Conservation (phyloP, 2,888 invertebrate genomes). For the Drosophila diplacantha region DNA sequence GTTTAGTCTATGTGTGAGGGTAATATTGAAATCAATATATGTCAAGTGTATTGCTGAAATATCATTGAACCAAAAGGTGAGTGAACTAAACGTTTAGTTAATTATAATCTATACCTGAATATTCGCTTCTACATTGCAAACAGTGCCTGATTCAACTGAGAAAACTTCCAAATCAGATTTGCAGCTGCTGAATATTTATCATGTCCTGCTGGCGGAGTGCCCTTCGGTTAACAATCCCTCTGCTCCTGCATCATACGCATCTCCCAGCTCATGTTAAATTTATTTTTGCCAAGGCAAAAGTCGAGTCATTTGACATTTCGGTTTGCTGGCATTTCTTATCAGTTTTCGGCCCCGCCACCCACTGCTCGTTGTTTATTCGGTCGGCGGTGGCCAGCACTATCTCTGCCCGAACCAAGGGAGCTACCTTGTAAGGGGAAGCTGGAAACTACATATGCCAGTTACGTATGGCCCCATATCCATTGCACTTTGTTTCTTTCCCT, state of each 20-base stretch:
- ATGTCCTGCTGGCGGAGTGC: conserved; percentile 1
- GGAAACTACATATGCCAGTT: conserved; percentile 32
- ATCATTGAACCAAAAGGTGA: not conserved
- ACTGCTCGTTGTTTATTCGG: conserved; percentile 20
- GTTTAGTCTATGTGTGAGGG: not conserved
- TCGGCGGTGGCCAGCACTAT: conserved; percentile 11
- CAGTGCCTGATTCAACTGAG: not conserved
- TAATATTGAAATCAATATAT: not conserved
- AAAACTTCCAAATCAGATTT: not conserved
- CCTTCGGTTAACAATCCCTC: conserved; percentile 1
- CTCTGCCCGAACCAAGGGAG: conserved; percentile 4
- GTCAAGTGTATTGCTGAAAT: not conserved
- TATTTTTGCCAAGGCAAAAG: conserved; percentile 26
- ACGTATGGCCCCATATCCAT: conserved; percentile 29
- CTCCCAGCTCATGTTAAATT: conserved; percentile 23
- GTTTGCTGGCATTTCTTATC: conserved; percentile 32
- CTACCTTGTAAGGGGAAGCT: conserved; percentile 1
- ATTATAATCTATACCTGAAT: not conserved
- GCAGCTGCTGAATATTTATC: conserved; percentile 1
- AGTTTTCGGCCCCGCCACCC: conserved; percentile 20
- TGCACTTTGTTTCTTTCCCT: conserved; percentile 21
- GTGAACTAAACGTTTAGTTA: not conserved
- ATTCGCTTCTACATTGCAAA: not conserved
- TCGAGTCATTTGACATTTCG: conserved; percentile 37
- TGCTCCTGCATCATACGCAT: conserved; percentile 4